Evolutionary conservation across 1,140 invertebrate species (phyloP).

Genomic region (Polypedilum vanderplanki): DNA sequence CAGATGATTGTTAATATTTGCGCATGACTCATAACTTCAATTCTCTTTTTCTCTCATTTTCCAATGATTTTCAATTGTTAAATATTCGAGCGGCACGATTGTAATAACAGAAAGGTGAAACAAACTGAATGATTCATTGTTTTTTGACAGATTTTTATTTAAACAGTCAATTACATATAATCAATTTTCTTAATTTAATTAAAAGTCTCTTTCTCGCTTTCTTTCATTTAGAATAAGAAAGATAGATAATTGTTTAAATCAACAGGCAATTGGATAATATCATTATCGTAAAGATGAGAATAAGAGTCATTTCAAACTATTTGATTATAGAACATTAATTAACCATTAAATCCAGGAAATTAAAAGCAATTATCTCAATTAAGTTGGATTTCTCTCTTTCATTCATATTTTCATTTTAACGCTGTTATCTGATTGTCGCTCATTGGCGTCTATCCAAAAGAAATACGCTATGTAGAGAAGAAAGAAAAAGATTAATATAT

Average conservation of each 20-base stretch:
- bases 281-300: slow-evolving; percentile 1
- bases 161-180: not conserved
- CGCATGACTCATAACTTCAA: not conserved
- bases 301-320: not conserved
- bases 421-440: slow-evolving; percentile 23
- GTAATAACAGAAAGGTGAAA: no score
- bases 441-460: slow-evolving; percentile 27
- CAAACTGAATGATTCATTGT: not conserved
- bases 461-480: no score
- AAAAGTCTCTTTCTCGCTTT: no score
- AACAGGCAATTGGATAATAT: not conserved
- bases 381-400: not conserved
- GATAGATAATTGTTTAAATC: not conserved
- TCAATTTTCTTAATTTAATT: not conserved
- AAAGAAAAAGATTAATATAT: slow-evolving; percentile 17
- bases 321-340: slow-evolving; percentile 22
- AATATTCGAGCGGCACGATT: no score
- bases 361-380: slow-evolving; percentile 28
- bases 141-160: not conserved
- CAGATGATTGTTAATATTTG: not conserved
- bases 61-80: not conserved
- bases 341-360: slow-evolving; percentile 29
- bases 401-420: slow-evolving; percentile 22
- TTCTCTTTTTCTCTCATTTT: not conserved
- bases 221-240: no score